Percentiles rank a stretch among this genome's conserved stretches.
These are phyloP conservation scores for Leptatherina wallacei DNA, from an alignment of 2,797 vertebrate genomes.

Conservation along the genomic window DNA sequence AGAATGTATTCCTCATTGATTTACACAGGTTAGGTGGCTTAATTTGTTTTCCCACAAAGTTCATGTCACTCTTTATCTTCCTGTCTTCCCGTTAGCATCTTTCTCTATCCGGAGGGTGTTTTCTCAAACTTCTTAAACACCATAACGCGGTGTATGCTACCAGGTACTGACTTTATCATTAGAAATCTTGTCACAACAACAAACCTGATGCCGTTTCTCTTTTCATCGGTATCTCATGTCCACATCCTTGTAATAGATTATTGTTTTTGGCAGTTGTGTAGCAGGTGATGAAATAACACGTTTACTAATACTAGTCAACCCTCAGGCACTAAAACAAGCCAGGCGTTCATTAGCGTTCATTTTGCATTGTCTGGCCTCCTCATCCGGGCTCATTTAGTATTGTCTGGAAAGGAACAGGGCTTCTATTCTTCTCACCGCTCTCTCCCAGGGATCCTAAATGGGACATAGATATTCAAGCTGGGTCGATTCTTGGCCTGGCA, in stretches of 20 bases:
- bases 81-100: neutral
- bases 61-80: neutral
- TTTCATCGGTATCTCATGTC: conserved; percentile 42
- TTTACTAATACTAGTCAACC: conserved; percentile 54
- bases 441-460: conserved; percentile 73
- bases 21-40: conserved; percentile 2
- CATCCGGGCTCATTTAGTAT: conserved; percentile 64
- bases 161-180: conserved; percentile 24
- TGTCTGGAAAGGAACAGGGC: conserved; percentile 73
- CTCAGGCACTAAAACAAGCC: conserved; percentile 55
- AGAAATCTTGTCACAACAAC: conserved; percentile 44
- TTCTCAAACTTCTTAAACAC: conserved; percentile 39
- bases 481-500: conserved; percentile 65
- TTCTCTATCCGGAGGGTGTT: conserved; percentile 7
- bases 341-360: conserved; percentile 49
- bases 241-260: conserved; percentile 27
- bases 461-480: conserved; percentile 76
- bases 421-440: conserved; percentile 66
- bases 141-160: conserved; percentile 15
- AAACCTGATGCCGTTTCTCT: neutral
- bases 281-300: conserved; percentile 44
- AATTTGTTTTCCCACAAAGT: conserved; percentile 32
- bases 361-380: conserved; percentile 69
- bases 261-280: conserved; percentile 29
- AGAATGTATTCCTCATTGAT: conserved; percentile 37